Percentiles rank a stretch among this genome's conserved stretches.
phyloP scores from a whole-genome alignment of 2,113 vertebrate genomes.

The Hypanus sabinus region DNA sequence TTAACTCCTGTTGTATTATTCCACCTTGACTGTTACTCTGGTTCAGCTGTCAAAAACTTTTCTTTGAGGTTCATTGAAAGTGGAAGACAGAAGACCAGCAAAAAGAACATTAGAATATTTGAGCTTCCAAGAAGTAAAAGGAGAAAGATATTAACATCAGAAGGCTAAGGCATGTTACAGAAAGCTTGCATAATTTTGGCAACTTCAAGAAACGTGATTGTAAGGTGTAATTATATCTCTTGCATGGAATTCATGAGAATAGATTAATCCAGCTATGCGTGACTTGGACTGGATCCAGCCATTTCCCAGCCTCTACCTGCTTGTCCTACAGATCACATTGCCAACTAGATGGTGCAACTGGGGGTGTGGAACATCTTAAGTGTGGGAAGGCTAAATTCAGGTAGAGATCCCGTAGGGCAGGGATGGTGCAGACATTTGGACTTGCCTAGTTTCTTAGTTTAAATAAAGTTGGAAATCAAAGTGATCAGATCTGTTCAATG shows the following conservation, averaged over 20 bases:
- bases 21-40: neutral
- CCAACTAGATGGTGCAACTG: neutral
- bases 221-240: neutral
- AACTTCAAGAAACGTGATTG: neutral
- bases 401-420: neutral
- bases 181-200: neutral
- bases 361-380: neutral
- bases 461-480: neutral
- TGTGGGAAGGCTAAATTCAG: neutral
- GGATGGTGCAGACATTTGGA: neutral
- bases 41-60: neutral
- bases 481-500: neutral
- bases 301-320: neutral
- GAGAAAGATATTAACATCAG: neutral
- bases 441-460: neutral
- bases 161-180: neutral
- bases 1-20: neutral
- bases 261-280: neutral
- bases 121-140: neutral
- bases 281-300: neutral
- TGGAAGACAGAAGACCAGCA: neutral
- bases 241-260: neutral
- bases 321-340: neutral
- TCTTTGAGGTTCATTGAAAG: neutral
- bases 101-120: neutral